phyloP scores from a whole-genome alignment of 2,888 invertebrate species.

The Parasteatoda lunata region DNA sequence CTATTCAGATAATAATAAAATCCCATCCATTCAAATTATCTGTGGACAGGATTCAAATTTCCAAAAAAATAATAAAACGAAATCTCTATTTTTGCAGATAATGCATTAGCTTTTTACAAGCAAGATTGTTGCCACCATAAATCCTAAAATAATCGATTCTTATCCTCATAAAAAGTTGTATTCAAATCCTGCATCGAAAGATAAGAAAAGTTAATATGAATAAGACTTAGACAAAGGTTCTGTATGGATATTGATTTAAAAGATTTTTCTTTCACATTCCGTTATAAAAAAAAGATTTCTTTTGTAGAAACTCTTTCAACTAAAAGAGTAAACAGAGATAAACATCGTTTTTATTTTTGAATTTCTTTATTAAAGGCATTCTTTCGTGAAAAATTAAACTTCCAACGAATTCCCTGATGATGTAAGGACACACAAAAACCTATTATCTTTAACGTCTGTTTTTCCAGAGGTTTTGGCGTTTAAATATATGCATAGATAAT shows the following conservation, averaged over 20 bases:
- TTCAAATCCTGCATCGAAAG: conserved; percentile 22
- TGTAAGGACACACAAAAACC: background rate
- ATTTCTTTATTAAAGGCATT: background rate
- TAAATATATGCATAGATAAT: conserved; percentile 1
- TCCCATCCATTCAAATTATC: background rate
- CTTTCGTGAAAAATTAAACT: conserved; percentile 18
- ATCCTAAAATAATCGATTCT: background rate
- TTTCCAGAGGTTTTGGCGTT: background rate
- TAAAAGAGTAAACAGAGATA: conserved; percentile 29
- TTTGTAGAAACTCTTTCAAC: background rate
- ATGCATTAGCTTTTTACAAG: background rate
- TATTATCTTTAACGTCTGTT: conserved; percentile 10
- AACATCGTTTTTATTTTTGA: conserved; percentile 16
- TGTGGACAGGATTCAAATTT: background rate
- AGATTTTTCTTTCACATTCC: conserved; percentile 10
- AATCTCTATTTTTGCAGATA: background rate
- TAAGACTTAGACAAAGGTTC: background rate
- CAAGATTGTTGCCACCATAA: background rate
- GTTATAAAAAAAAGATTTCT: background rate
- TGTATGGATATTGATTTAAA: conserved; percentile 33
- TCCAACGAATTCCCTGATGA: background rate
- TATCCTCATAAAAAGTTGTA: background rate
- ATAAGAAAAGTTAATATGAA: conserved; percentile 41
- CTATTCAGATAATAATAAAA: background rate
- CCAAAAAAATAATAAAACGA: background rate